Evolutionary conservation across 1,140 invertebrate species (phyloP).

Genomic region (Panagrolaimus sp.): DNA sequence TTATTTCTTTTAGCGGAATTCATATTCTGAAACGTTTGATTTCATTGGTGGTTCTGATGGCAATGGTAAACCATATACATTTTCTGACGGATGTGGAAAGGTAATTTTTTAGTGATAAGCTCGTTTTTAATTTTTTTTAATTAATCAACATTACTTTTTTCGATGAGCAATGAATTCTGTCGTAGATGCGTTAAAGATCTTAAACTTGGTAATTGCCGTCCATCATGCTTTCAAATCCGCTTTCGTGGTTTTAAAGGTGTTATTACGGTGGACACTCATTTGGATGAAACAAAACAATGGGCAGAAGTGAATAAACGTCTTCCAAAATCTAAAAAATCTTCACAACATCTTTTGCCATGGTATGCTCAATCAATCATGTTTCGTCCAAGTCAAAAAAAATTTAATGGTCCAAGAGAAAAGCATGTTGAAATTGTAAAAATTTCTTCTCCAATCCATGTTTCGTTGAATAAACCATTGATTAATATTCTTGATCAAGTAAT

Average conservation of each 20-base stretch:
- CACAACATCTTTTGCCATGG: constrained; percentile 4
- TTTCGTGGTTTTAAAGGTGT: constrained; percentile 21
- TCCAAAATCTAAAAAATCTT: not conserved
- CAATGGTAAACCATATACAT: not conserved
- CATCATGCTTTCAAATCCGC: constrained; percentile 12
- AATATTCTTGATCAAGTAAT: constrained; percentile 22
- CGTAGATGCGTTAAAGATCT: constrained; percentile 7
- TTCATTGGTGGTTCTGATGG: not conserved
- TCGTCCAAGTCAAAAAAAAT: constrained; percentile 15
- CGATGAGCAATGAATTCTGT: too few species aligned
- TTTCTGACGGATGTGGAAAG: constrained; percentile 16
- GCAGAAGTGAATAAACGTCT: not conserved
- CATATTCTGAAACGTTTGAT: not conserved
- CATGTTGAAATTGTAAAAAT: constrained; percentile 18
- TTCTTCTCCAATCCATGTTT: constrained; percentile 1
- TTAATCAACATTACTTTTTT: too few species aligned
- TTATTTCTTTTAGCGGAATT: constrained; percentile 1
- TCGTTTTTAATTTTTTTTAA: too few species aligned
- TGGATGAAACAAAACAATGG: constrained; percentile 13
- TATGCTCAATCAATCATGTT: too few species aligned
- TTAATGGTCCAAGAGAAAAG: not conserved
- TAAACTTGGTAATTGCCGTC: not conserved
- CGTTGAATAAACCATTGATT: constrained; percentile 16
- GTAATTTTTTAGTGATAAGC: too few species aligned
- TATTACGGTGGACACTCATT: not conserved